Evolutionary conservation across 2,113 vertebrate species (phyloP).

Genomic region (Jaculus jaculus): DNA sequence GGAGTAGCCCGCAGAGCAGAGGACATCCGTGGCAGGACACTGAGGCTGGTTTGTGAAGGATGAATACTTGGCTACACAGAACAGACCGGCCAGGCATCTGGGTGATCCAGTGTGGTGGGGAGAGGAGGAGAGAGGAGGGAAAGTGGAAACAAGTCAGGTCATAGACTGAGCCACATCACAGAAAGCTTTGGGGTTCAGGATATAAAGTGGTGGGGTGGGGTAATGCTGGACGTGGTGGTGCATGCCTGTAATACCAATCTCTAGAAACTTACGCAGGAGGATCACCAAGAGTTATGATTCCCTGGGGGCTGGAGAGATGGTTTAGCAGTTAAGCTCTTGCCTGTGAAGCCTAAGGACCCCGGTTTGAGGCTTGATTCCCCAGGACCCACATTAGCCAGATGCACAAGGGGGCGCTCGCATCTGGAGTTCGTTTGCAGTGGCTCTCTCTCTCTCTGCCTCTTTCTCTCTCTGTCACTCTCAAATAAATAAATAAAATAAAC

Average conservation of each 20-base stretch:
- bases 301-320: too few species aligned
- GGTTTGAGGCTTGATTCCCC: too few species aligned
- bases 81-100: neutral
- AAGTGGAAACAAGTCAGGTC: rapidly evolving
- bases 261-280: neutral
- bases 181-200: neutral
- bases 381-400: too few species aligned
- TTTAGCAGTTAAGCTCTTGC: too few species aligned
- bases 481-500: too few species aligned
- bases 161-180: neutral
- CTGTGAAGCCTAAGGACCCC: too few species aligned
- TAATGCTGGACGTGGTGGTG: neutral
- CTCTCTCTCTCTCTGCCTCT: too few species aligned
- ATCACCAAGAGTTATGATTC: neutral
- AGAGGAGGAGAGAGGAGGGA: rapidly evolving
- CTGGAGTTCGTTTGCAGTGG: too few species aligned
- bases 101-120: neutral
- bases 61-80: neutral
- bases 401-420: too few species aligned
- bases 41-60: neutral
- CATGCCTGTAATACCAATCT: neutral
- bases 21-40: neutral
- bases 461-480: too few species aligned
- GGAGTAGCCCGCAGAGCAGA: neutral
- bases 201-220: neutral